Percentiles rank a stretch among this genome's conserved stretches.
Conservation (phyloP, 2,113 vertebrate species). For the Oncorhynchus tshawytscha region DNA sequence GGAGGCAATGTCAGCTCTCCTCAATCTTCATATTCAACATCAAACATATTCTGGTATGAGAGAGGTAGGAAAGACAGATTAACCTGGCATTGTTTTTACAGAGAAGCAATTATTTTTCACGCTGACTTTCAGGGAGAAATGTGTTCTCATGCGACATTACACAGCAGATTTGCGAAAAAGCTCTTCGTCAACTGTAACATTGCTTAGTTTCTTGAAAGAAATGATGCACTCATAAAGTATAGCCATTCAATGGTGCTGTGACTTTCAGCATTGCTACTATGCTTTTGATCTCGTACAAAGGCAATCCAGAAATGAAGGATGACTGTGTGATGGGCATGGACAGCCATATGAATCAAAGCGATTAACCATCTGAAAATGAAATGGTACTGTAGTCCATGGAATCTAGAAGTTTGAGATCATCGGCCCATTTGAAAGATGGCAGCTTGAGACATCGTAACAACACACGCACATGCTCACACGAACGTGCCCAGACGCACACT, state of each 20-base stretch:
- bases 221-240: not conserved
- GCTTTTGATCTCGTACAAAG: not conserved
- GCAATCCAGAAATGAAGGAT: not conserved
- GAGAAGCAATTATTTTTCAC: conserved; percentile 38
- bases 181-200: conserved; percentile 24
- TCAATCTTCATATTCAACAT: conserved; percentile 47
- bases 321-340: not conserved
- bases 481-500: not conserved
- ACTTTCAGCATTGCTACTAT: not conserved
- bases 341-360: not conserved
- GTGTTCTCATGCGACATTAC: conserved; percentile 21
- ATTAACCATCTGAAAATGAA: not conserved
- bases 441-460: not conserved
- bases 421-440: not conserved
- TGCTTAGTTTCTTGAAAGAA: conserved; percentile 1
- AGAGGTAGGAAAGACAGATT: conserved; percentile 45
- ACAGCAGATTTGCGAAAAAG: conserved; percentile 24
- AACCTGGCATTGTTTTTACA: conserved; percentile 53
- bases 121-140: conserved; percentile 41
- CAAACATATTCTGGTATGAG: conserved; percentile 42
- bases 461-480: not conserved
- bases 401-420: not conserved
- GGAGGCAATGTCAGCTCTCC: conserved; percentile 47
- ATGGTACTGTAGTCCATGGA: too few relatives aligned
- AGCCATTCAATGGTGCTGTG: not conserved